Percentiles rank a stretch among this genome's conserved stretches.
Conservation (phyloP, 2,888 invertebrate species). For the Callyntrura guangdongensis region DNA sequence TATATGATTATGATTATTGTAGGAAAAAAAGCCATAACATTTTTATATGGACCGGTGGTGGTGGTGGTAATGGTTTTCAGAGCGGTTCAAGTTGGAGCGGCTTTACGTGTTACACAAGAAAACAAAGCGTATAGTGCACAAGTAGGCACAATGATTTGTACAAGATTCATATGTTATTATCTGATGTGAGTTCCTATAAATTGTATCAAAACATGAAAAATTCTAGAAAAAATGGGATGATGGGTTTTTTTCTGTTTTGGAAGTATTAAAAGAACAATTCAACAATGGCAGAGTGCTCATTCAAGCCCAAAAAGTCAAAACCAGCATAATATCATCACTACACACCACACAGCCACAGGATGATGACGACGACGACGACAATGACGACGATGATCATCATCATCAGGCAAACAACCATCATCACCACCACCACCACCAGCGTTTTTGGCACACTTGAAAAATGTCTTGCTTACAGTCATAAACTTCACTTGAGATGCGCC, state of each 20-base stretch:
- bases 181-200: slow-evolving; percentile 61
- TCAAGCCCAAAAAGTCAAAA: slow-evolving; percentile 50
- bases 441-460: slow-evolving; percentile 76
- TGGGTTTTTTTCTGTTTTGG: slow-evolving; percentile 51
- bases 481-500: slow-evolving; percentile 66
- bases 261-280: slow-evolving; percentile 54
- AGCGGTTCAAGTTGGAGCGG: slow-evolving; percentile 17
- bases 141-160: slow-evolving; percentile 65
- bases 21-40: neutral
- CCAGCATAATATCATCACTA: slow-evolving; percentile 13
- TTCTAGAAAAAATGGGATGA: slow-evolving; percentile 1
- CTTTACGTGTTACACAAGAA: neutral
- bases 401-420: slow-evolving; percentile 43
- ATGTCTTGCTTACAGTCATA: slow-evolving; percentile 74
- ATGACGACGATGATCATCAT: neutral
- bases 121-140: neutral
- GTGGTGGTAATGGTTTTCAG: neutral
- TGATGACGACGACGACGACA: no score
- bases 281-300: slow-evolving; percentile 15
- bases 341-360: no score
- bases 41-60: slow-evolving; percentile 16
- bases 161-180: slow-evolving; percentile 60
- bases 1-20: no score
- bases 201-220: slow-evolving; percentile 57
- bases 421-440: slow-evolving; percentile 60